Evolutionary conservation across 1,140 invertebrate species (phyloP), one percentile per base, ranked within the genome.

Genomic region (Drosophila novamexicana): DNA sequence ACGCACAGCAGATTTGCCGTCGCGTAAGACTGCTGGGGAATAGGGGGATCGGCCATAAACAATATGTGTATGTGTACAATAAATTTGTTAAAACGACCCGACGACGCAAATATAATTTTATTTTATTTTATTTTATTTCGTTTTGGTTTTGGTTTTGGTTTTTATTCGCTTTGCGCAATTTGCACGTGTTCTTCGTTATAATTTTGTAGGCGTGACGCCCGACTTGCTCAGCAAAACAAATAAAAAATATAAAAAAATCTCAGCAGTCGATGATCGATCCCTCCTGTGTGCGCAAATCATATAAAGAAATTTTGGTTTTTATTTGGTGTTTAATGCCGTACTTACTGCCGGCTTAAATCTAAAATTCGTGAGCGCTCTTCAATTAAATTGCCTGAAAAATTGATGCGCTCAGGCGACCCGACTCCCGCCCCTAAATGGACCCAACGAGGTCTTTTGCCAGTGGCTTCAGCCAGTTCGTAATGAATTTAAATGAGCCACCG

Each of bases 311-410:
- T 79, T 42, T 14, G 37, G 22, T 32, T 52, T 81, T 80, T 64
- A 65, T 58, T 61, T 62, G 45, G 63, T 69, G 56, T 77, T 79
- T 68, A 77, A 73, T 61, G 53, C 52, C 70, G 40, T 14, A 16
- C 14, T 45, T 44, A 14, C 6, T 45, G 18, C 29, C 16, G 39
- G 36, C 67, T 58, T 65, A 64, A 80, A 77, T 52, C 65, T 59
- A 67, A 72, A 85, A 75, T 75, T 73, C 40, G 53, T 6, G n/a
- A 49, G 63, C 52, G 53, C 69, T 77, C 66, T 65, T 77, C 77
- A 88, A 88, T 88, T 89, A 88, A 89, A 88, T 84, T 88, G 80
- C 53, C 59, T 77, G 77, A 71, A 89, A 83, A 89, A 83, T 88
- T 77, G 36, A 74, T 88, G 65, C 47, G 22, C 22, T 22, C 22